A percentile compares a stretch with the other conserved stretches of the same genome.
These are phyloP conservation scores for Odontothrips loti DNA, from an alignment of 2,888 invertebrate genomes.

Conservation along the genomic window DNA sequence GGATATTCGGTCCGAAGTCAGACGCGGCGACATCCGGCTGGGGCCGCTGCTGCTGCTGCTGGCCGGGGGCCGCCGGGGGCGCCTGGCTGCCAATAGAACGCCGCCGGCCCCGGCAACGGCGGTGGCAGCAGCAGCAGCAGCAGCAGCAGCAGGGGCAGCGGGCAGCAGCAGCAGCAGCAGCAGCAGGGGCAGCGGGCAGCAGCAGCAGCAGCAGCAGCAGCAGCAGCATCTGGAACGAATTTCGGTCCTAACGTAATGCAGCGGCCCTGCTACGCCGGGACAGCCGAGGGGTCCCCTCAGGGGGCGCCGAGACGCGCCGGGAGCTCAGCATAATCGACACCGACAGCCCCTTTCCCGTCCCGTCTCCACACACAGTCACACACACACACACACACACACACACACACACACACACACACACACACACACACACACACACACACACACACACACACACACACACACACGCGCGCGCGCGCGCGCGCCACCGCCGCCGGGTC, in stretches of 20 bases:
- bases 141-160: background rate
- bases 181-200: background rate
- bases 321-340: background rate
- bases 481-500: no score
- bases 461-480: no score
- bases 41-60: no score
- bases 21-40: background rate
- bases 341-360: background rate
- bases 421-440: background rate
- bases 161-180: background rate
- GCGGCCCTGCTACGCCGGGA: background rate
- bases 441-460: no score
- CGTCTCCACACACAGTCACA: background rate
- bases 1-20: background rate
- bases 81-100: no score
- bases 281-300: background rate
- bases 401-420: background rate
- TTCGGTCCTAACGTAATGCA: background rate
- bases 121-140: background rate
- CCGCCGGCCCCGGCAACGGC: background rate
- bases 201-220: background rate
- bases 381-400: background rate
- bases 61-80: no score
- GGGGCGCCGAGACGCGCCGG: background rate
- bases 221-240: conserved; percentile 1